A percentile compares a stretch with the other conserved stretches of the same genome.
These are phyloP conservation scores for Drosophila simulans DNA, from an alignment of 1,140 invertebrate genomes.

Conservation along the genomic window DNA sequence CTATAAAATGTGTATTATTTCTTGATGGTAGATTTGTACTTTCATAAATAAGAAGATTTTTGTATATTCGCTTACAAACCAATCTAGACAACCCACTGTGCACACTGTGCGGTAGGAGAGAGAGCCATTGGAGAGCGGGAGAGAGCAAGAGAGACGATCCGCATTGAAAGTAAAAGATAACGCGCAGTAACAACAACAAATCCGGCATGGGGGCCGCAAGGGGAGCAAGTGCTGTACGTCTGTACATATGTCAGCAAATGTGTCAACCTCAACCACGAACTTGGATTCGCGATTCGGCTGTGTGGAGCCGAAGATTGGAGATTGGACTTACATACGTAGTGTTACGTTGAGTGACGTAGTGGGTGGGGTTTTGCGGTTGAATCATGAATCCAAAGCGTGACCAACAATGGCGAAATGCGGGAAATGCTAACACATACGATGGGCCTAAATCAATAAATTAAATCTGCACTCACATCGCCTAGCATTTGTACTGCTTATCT, in stretches of 20 bases:
- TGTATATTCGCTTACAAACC: no score
- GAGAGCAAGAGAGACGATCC: constrained; percentile 48
- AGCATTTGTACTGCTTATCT: constrained; percentile 14
- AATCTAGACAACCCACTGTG: neutral
- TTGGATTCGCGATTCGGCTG: constrained; percentile 46
- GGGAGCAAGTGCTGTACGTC: constrained; percentile 3
- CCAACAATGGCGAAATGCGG: constrained; percentile 46
- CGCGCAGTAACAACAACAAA: constrained; percentile 66
- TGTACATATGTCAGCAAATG: constrained; percentile 54
- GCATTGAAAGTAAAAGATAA: constrained; percentile 79
- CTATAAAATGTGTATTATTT: neutral
- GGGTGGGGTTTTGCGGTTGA: constrained; percentile 43
- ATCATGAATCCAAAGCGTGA: constrained; percentile 52
- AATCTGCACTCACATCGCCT: constrained; percentile 7
- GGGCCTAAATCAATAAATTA: constrained; percentile 60
- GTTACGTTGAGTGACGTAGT: constrained; percentile 45
- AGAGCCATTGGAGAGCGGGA: constrained; percentile 15
- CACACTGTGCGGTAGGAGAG: constrained; percentile 15
- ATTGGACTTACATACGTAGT: constrained; percentile 11
- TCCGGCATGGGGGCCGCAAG: neutral
- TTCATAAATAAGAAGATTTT: no score
- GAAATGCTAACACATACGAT: constrained; percentile 16
- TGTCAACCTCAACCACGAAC: constrained; percentile 57
- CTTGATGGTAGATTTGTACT: no score
- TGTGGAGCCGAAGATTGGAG: constrained; percentile 12